Conservation (phyloP, 1,140 invertebrate genomes). For the Brachionus manjavacas region DNA sequence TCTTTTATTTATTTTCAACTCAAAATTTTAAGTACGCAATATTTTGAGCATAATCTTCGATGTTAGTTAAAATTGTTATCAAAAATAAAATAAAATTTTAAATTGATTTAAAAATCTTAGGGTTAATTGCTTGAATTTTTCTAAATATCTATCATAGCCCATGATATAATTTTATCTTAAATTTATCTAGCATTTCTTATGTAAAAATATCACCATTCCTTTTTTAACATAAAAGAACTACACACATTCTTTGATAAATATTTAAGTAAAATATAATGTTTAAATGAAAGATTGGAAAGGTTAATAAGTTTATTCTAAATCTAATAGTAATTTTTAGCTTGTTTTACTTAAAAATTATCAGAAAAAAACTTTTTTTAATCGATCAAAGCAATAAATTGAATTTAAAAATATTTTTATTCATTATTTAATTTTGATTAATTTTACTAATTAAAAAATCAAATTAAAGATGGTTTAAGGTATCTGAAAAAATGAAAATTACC, state of each 20-base stretch:
- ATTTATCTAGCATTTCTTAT: neutral
- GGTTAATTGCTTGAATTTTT: neutral
- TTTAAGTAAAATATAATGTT: neutral
- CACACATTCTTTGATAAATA: neutral
- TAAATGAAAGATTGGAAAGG: neutral
- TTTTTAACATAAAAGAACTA: neutral
- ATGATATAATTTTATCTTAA: neutral
- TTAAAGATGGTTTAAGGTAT: too few relatives aligned
- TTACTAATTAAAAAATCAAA: too few relatives aligned
- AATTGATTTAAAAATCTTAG: neutral
- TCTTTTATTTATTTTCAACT: neutral
- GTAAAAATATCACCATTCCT: neutral
- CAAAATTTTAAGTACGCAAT: neutral
- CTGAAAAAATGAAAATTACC: too few relatives aligned
- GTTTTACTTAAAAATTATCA: neutral
- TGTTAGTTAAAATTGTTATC: neutral
- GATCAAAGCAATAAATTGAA: too few relatives aligned
- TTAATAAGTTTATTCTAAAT: neutral
- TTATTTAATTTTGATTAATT: too few relatives aligned
- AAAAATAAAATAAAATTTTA: neutral
- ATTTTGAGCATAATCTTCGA: neutral
- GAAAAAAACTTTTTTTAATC: neutral
- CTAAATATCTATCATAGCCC: neutral
- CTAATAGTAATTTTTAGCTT: neutral
- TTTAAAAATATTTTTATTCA: too few relatives aligned